Percentiles rank a stretch among this genome's conserved stretches.
phyloP scores from a whole-genome alignment of 1,140 invertebrate genomes.

The Aethina tumida region DNA sequence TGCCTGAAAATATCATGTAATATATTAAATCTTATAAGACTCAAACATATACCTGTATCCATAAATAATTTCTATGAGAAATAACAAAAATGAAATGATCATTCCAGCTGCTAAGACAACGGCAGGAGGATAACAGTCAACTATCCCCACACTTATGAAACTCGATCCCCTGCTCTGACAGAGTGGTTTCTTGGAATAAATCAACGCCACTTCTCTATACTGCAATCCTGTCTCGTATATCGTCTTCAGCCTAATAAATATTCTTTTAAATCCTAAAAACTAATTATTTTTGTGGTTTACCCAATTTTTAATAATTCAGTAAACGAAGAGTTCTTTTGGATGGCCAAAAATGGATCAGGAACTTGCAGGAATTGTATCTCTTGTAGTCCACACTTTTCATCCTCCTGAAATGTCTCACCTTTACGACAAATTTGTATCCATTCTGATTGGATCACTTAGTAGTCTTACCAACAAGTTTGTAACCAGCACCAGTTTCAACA shows the following conservation, averaged over 20 bases:
- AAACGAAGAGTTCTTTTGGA: constrained; percentile 49
- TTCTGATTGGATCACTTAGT: neutral
- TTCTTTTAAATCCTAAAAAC: neutral
- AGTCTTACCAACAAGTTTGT: constrained; percentile 45
- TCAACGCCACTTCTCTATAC: constrained; percentile 39
- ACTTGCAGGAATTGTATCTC: constrained; percentile 52
- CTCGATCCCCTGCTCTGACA: constrained; percentile 35
- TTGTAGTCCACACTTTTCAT: constrained; percentile 54
- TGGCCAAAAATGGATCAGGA: constrained; percentile 45
- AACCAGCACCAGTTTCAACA: constrained; percentile 47
- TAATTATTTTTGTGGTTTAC: constrained; percentile 34
- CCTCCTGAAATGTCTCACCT: constrained; percentile 49
- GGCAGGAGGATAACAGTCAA: constrained; percentile 29
- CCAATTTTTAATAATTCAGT: constrained; percentile 51
- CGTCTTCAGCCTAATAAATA: constrained; percentile 40
- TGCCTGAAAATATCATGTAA: no score
- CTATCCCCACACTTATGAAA: constrained; percentile 32
- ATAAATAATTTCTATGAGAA: constrained; percentile 14
- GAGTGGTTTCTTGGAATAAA: constrained; percentile 49
- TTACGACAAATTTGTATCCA: constrained; percentile 1
- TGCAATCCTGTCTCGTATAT: constrained; percentile 51
- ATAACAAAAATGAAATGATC: constrained; percentile 14
- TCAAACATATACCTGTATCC: constrained; percentile 5
- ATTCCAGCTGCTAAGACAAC: constrained; percentile 24
- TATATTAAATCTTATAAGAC: no score